Evolutionary conservation across 64 coral and sea anemone genomes (phyloP).

Genomic region (Montipora sp.): DNA sequence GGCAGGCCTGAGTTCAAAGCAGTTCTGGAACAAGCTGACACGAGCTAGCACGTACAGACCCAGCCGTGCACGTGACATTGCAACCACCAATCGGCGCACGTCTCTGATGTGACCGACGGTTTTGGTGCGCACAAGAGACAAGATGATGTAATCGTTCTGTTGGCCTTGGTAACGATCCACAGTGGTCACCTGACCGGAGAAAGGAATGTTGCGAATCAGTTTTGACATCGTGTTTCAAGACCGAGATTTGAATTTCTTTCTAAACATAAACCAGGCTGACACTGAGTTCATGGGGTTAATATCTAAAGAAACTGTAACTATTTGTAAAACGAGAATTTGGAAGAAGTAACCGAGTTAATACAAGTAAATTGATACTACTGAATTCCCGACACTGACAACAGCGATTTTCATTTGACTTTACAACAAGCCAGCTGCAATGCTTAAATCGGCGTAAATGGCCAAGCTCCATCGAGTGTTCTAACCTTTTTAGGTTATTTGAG

Average conservation of each 20-base stretch:
- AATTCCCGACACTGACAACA: no score
- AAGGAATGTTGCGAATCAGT: not conserved
- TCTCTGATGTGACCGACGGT: conserved; percentile 96
- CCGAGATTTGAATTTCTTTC: not conserved
- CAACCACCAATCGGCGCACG: conserved; percentile 93
- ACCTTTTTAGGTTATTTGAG: no score
- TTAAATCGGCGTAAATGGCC: no score
- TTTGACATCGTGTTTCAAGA: not conserved
- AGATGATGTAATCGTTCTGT: conserved; percentile 98
- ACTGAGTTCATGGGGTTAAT: no score
- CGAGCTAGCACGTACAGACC: conserved; percentile 93
- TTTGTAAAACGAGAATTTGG: no score
- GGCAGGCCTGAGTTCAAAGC: conserved; percentile 94
- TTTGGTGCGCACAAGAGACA: conserved; percentile 97
- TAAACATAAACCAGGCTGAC: no score
- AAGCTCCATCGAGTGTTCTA: no score
- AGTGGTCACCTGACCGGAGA: conserved; percentile 80
- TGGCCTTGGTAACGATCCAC: conserved; percentile 99
- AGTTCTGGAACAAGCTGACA: conserved; percentile 88
- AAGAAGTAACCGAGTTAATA: no score
- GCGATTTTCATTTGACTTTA: no score
- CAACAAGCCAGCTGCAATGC: no score
- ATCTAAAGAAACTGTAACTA: no score
- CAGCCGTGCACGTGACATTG: conserved; percentile 98
- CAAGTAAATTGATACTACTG: no score